These are phyloP conservation scores for Triplophysa tibetana DNA, from an alignment of 2,113 vertebrate species.

Conservation along the genomic window DNA sequence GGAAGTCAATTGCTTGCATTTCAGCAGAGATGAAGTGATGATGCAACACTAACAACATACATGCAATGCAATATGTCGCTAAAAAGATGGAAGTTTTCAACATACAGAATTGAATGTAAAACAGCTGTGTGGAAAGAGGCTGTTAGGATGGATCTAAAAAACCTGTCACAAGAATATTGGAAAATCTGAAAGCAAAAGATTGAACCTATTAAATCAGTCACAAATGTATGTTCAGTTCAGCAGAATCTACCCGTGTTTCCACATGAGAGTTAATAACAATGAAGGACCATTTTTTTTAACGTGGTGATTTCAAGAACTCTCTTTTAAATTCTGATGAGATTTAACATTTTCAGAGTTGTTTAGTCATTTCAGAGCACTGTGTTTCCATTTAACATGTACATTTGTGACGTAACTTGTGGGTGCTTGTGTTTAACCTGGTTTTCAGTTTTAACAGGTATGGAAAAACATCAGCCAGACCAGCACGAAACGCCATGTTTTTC, in stretches of 20 bases:
- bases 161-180: background rate
- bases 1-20: conserved; percentile 18
- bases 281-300: too few species aligned
- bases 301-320: too few species aligned
- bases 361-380: too few species aligned
- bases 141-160: background rate
- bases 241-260: conserved; percentile 2
- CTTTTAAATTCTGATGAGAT: too few species aligned
- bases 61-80: conserved; percentile 21
- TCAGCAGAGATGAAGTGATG: conserved; percentile 25
- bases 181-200: background rate
- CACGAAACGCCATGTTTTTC: too few species aligned
- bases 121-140: background rate
- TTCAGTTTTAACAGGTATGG: too few species aligned
- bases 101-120: background rate
- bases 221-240: conserved; percentile 8
- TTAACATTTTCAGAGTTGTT: too few species aligned
- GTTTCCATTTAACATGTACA: too few species aligned
- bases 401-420: too few species aligned
- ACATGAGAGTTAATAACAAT: background rate
- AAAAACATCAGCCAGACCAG: too few species aligned
- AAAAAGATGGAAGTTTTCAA: background rate
- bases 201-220: conserved; percentile 47
- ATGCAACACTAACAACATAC: conserved; percentile 26
- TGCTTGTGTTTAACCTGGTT: too few species aligned